Evolutionary conservation across 2,113 vertebrate species (phyloP), one percentile per base, ranked within the genome.

Genomic region (Poicephalus meyeri): DNA sequence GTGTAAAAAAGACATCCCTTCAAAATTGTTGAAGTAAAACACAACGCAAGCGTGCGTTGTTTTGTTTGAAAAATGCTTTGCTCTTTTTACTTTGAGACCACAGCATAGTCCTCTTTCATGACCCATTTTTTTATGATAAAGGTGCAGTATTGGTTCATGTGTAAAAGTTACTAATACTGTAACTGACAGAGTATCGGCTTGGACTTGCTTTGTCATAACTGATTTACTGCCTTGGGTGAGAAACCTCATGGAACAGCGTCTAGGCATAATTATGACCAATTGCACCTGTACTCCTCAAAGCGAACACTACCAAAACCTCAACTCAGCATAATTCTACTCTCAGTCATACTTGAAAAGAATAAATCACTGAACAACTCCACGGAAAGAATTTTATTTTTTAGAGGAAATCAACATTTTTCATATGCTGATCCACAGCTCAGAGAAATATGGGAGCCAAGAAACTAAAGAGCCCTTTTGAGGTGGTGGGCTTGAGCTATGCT

Each of bases 211-310:
- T 96, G 66, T 72, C 71, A 35, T 78, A 91, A 79, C 50, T 98
- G 97, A 98, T 98, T 98, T 98, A 98, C 93, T 96, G 78, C 91
- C 89, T 82, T 60, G 86, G 46, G 93, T 94, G 93, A 97, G 96
- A 98, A 97, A 97, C 95, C 94, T 93, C 93, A 97, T 50, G 86
- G 90, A 94, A 72, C 82, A 74, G 56, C 26, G 18, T 89, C 95
- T 96, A 91, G 94, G 78, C 52, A 24, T 96, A 96, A 96, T 91
- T 97, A 95, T 97, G 97, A 98, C 92, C 94, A 95, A 95, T 96
- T 97, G 86, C 93, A 97, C 96, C 97, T 97, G 92, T 96, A 88
- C 31, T 85, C 44, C 88, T 94, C 90, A 94, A 96, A 97, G 93
- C 7, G 93, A 97, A 95, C 2, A 25, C 60, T 96, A 87, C 92